Conservation (phyloP, 1,140 invertebrate genomes). For the Drosophila repletoides region DNA sequence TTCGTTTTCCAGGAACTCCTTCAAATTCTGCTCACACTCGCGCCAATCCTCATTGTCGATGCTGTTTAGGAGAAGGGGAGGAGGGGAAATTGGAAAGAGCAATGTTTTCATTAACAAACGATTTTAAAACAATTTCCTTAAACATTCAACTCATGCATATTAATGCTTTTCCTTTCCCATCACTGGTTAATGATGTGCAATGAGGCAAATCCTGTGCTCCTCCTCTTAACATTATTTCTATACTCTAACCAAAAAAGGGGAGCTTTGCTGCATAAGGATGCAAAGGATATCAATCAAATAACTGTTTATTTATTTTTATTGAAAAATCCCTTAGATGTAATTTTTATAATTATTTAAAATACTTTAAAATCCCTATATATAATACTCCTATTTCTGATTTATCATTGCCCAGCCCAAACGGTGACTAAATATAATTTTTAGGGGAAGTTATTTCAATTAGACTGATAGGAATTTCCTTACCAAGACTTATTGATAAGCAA, state of each 20-base stretch:
- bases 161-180: slow-evolving; percentile 34
- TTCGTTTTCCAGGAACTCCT: slow-evolving; percentile 75
- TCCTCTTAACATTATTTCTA: neutral
- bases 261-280: too few relatives aligned
- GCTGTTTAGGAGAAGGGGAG: slow-evolving; percentile 16
- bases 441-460: too few relatives aligned
- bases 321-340: too few relatives aligned
- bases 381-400: too few relatives aligned
- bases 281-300: too few relatives aligned
- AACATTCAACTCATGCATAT: slow-evolving; percentile 56
- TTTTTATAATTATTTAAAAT: too few relatives aligned
- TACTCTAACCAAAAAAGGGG: neutral
- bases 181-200: neutral
- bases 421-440: too few relatives aligned
- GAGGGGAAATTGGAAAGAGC: slow-evolving; percentile 2
- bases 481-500: too few relatives aligned
- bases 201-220: neutral
- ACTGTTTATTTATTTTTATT: too few relatives aligned
- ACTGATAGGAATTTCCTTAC: too few relatives aligned
- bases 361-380: too few relatives aligned
- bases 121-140: slow-evolving; percentile 23
- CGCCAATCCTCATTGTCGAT: slow-evolving; percentile 78
- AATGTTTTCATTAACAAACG: slow-evolving; percentile 29
- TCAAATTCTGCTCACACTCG: slow-evolving; percentile 74
- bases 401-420: too few relatives aligned